Base-by-base conservation (phyloP, 2,113 vertebrate species). In the Anguilla japonica region DNA sequence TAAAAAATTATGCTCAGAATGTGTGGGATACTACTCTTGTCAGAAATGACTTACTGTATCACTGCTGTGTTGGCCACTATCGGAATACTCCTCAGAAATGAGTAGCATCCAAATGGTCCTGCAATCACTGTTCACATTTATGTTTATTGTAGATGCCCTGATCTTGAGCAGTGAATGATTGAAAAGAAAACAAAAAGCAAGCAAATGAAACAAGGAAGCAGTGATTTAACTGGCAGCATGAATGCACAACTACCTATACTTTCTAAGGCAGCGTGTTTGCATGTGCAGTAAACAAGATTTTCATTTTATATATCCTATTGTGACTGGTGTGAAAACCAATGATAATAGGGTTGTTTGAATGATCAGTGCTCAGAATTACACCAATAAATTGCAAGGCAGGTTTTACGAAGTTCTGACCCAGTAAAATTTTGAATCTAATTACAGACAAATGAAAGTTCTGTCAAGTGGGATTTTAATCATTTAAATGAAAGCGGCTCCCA, bases 401-500 rank as follows among this genome's bases (percentile, higher is more conserved):
- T 50, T 87, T 71, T 71, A 26, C 43, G 22, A 16, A 6, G 53
- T 18, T 84, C 71, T 75, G 16, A n/a, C 8, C 83, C 26, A 43
- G 26, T 56, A 83, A 87, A 75, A 82, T 82, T 78, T 78, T 34
- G 41, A 16, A 83, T 71, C 67, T 87, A 87, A 83, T 87, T 56
- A 79, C 41, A 22, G 34, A 83, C 14, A 39, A 67, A 26, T 0
- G 4, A 22, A 67, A 67, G 26, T 67, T 67, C 60, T 78, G 41
- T 41, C 46, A 83, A 53, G 20, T 75, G 57, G 43, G 56, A 50
- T 41, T 87, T 87, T 83, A 78, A 75, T 83, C 41, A 87, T 87
- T 79, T 41, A 83, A 83, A 78, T 40, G 34, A 39, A 78, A 83
- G 79, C 57, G 79, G 40, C 34, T 57, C 16, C 78, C 81, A 71